Percentiles rank a stretch among this genome's conserved stretches.
Evolutionary conservation across 2,888 invertebrate species (phyloP).

Genomic region (Polydrusus tereticollis): DNA sequence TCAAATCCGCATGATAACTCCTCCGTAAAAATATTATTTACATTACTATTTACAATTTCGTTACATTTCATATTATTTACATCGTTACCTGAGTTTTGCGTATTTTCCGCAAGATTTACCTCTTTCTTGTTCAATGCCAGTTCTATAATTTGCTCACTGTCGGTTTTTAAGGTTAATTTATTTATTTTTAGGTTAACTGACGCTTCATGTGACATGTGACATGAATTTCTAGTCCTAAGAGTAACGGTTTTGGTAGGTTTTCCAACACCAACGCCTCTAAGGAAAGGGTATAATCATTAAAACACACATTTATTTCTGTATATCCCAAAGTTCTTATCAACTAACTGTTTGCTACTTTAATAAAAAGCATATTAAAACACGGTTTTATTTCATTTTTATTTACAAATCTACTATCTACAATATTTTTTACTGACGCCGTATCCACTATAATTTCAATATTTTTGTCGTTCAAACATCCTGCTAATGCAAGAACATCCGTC

Average conservation of each 20-base stretch:
- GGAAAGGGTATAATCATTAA: neutral
- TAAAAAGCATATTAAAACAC: too few species aligned
- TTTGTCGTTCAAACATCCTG: too few species aligned
- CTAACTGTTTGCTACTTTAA: too few species aligned
- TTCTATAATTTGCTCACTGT: neutral
- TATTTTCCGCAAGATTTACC: neutral
- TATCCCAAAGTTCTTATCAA: too few species aligned
- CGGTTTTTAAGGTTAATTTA: neutral
- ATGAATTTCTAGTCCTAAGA: neutral
- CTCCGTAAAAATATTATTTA: neutral
- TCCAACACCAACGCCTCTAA: neutral
- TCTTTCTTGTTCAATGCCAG: neutral
- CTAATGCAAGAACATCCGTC: too few species aligned
- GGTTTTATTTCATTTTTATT: too few species aligned
- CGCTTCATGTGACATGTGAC: neutral
- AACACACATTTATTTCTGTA: neutral
- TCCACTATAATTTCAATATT: too few species aligned
- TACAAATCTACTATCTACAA: too few species aligned
- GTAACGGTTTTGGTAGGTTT: neutral
- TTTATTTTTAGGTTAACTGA: neutral
- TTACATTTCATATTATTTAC: too few species aligned
- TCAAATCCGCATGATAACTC: too few species aligned
- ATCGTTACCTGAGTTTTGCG: neutral
- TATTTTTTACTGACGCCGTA: too few species aligned
- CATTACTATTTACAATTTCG: neutral